phyloP scores from a whole-genome alignment of 2,797 vertebrate species.

The Pangasius sanitwongsei region DNA sequence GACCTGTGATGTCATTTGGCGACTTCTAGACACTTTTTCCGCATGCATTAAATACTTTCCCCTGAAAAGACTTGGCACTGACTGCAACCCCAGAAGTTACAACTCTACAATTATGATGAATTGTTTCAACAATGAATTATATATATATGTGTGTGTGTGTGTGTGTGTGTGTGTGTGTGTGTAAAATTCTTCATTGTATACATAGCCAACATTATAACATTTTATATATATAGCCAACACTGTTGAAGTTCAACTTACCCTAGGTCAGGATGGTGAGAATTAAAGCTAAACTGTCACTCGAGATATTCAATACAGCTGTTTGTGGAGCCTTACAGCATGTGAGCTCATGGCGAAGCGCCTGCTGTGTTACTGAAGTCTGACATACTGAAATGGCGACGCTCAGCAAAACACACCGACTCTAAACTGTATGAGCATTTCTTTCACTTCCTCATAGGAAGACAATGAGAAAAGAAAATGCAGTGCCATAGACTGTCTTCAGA shows the following conservation, averaged over 20 bases:
- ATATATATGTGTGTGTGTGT: too few species aligned
- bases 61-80: not conserved
- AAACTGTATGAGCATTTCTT: not conserved
- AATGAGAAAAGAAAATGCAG: not conserved
- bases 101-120: not conserved
- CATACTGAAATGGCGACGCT: slow-evolving; percentile 17
- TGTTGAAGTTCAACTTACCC: not conserved
- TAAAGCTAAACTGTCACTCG: too few species aligned
- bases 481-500: not conserved
- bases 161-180: too few species aligned
- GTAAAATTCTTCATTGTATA: too few species aligned
- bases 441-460: slow-evolving; percentile 23
- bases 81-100: not conserved
- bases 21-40: not conserved
- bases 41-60: not conserved
- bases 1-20: not conserved
- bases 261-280: not conserved
- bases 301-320: not conserved
- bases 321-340: not conserved
- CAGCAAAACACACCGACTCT: not conserved
- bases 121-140: not conserved
- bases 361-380: not conserved
- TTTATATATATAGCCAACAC: not conserved
- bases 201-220: too few species aligned
- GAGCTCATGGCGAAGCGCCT: not conserved